These are phyloP conservation scores for Drosophila mimica DNA, from an alignment of 2,888 invertebrate genomes.

Conservation along the genomic window DNA sequence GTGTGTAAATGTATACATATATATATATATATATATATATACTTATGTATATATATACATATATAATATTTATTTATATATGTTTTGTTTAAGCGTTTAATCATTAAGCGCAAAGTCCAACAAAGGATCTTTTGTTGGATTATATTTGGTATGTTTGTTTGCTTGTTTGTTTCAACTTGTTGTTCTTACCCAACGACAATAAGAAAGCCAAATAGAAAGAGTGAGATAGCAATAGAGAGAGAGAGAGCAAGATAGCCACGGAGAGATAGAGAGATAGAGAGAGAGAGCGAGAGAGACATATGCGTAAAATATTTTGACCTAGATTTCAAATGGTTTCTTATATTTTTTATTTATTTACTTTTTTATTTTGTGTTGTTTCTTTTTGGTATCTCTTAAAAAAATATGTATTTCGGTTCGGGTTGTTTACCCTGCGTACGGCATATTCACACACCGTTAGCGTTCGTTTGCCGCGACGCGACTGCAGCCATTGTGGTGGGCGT, in stretches of 20 bases:
- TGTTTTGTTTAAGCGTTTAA: conserved; percentile 5
- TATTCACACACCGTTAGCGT: neutral
- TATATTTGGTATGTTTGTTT: conserved; percentile 33
- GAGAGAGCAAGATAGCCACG: neutral
- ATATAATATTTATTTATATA: conserved; percentile 8
- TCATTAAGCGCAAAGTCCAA: conserved; percentile 30
- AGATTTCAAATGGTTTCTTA: conserved; percentile 67
- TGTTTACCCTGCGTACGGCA: conserved; percentile 34
- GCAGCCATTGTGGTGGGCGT: conserved; percentile 7
- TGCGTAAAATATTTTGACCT: conserved; percentile 77
- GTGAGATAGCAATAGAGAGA: neutral
- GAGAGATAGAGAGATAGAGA: neutral
- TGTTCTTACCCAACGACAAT: conserved; percentile 18
- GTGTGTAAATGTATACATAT: neutral
- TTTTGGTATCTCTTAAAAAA: conserved; percentile 44
- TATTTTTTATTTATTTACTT: conserved; percentile 43
- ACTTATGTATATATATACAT: neutral
- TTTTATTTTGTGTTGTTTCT: conserved; percentile 24
- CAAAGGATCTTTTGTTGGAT: conserved; percentile 51
- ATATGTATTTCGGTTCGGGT: conserved; percentile 31
- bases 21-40: neutral
- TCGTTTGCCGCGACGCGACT: neutral
- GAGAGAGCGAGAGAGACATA: conserved; percentile 14
- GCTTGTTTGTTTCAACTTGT: conserved; percentile 16
- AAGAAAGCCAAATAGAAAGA: conserved; percentile 21